Evolutionary conservation across 2,113 vertebrate genomes (phyloP), one percentile per base, ranked within the genome.

Genomic region (Lota lota): DNA sequence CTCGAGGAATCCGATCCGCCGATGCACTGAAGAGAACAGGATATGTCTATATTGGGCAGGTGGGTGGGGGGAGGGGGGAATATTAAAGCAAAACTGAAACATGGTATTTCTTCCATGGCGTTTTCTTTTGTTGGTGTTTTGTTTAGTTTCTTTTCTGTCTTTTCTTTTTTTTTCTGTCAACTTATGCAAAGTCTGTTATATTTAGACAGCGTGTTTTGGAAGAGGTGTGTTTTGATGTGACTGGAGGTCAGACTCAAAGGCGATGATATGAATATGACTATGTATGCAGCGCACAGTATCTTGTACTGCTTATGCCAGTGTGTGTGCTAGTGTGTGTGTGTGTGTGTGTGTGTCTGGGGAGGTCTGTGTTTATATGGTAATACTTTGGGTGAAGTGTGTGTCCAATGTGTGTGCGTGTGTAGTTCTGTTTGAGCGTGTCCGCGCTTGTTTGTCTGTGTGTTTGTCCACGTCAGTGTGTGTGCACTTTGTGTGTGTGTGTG

Each of bases 141-240:
- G 28, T 33, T 33, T 3, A 3, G 5, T 40, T 40, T 6, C 36
- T 40, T 40, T 40, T 40, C 11, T 40, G 11, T 54, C 4, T 11
- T 54, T 54, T 54, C 2, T 54, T 16, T 54, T 3, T 17, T 54
- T 54, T 11, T 4, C 53, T 36, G 66, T 64, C 67, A 70, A 62
- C 50, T 68, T 79, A 80, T 80, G 74, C 76, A 72, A 82, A 80
- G 16, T n/a, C 61, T 19, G 51, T 80, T 80, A 85, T 78, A 78
- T 84, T 78, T 68, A 83, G 77, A 68, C 1, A n/a, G 78, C 73
- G 67, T 70, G 54, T 19, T 82, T 76, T 77, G 22, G 58, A 71
- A 67, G 66, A 68, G 66, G 18, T 15, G 24, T 7, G 58, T 67
- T 74, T 66, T 86, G 68, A 81, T 78, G 73, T 62, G 72, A 67